Evolutionary conservation across 2,888 invertebrate genomes (phyloP), one percentile per base, ranked within the genome.

Genomic region (Caenorhabditis panamensis): DNA sequence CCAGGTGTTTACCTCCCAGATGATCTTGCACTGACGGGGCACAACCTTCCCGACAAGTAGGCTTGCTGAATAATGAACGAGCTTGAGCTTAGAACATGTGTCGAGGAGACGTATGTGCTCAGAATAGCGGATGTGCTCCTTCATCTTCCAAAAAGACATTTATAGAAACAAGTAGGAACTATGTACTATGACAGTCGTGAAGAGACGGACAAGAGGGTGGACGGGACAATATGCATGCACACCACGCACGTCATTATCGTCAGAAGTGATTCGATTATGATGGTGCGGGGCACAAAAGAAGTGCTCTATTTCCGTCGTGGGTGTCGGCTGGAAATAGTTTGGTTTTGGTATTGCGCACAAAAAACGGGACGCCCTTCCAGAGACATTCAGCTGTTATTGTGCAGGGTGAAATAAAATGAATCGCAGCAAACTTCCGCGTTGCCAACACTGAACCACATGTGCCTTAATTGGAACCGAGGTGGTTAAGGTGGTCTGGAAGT

Each of bases 141-240:
- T 64, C 58, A 58, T 72, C 64, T 59, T 66, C 64, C 73, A n/a
- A 73, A 66, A 66, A 66, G 58, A 66, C 73, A 73, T 66, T 66
- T 66, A 49, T 66, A 73, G 64, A n/a, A n/a, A n/a, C 31, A 73
- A 64, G 49, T 58, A 58, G 64, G 58, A 66, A 63, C 71, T 62
- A n/a, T n/a, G n/a, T n/a, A n/a, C n/a, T 53, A 31, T 69, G 18
- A 44, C 20, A 24, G 16, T 59, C 41, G 53, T 71, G 53, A 56
- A 20, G 41, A 44, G 47, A 31, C 51, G 47, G 36, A 20, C 11
- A 18, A 56, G 62, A 64, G 62, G 64, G 72, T 56, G 58, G 73
- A 49, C 5, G 54, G 53, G 13, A 51, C 1, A 53, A 47, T 16
- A 24, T 11, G 11, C 36, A 36, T 11, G 11, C 41, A 64, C 6